Conservation (phyloP, 2,113 vertebrate genomes). For the Xiphophorus hellerii region DNA sequence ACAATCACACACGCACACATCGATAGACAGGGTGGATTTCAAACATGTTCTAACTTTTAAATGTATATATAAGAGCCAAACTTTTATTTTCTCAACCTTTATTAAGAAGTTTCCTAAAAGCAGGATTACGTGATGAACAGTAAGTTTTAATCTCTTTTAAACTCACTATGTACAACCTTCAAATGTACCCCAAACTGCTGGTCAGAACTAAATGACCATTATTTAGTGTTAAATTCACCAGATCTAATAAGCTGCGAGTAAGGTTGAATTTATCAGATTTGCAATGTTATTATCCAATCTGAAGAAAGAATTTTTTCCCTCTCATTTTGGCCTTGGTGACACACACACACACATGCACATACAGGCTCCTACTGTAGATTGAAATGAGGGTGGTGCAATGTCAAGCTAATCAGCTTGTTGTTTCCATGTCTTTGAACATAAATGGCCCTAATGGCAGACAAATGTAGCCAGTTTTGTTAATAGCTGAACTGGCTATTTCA, state of each 20-base stretch:
- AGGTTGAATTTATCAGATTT: conserved; percentile 73
- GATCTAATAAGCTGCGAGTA: conserved; percentile 70
- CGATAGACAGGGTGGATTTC: conserved; percentile 27
- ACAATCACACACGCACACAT: not conserved
- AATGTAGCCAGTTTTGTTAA: conserved; percentile 72
- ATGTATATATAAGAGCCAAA: not conserved
- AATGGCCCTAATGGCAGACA: conserved; percentile 74
- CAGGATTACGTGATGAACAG: conserved; percentile 11
- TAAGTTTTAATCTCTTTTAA: conserved; percentile 29
- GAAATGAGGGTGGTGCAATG: conserved; percentile 50
- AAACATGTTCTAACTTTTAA: conserved; percentile 21
- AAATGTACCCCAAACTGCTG: conserved; percentile 54
- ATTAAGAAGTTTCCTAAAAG: conserved; percentile 14
- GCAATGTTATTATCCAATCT: conserved; percentile 69
- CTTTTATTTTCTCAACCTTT: not conserved
- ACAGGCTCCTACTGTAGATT: conserved; percentile 56
- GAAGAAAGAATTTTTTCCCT: conserved; percentile 56
- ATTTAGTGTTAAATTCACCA: conserved; percentile 76
- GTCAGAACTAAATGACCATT: conserved; percentile 68
- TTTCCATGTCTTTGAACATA: conserved; percentile 73
- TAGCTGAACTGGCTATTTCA: conserved; percentile 64
- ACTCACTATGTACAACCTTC: conserved; percentile 46
- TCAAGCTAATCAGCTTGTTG: conserved; percentile 68
- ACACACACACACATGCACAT: conserved; percentile 6
- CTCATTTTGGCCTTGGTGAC: conserved; percentile 26